These are phyloP conservation scores for Phacellophora camtschatica DNA, from an alignment of 30 jellyfish, hydroid and myxozoan species.

Conservation along the genomic window DNA sequence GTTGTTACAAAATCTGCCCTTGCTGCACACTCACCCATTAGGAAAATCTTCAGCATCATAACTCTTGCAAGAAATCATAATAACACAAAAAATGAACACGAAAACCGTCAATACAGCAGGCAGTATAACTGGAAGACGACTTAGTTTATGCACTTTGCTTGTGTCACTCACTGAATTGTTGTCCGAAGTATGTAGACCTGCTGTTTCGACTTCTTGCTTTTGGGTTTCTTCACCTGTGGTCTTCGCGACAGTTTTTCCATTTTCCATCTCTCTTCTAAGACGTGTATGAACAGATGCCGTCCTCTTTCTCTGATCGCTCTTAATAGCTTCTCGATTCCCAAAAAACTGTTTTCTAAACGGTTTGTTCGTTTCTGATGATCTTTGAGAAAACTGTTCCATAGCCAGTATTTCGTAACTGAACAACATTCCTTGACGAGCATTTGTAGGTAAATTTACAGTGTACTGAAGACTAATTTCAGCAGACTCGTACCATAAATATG, in stretches of 20 bases:
- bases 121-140: conserved; percentile 41
- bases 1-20: too few relatives aligned
- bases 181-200: not conserved
- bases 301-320: too few relatives aligned
- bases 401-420: not conserved
- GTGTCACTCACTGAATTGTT: conserved; percentile 20
- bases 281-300: too few relatives aligned
- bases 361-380: not conserved
- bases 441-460: not conserved
- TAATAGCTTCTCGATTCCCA: not conserved
- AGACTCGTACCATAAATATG: not conserved
- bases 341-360: not conserved
- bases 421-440: not conserved
- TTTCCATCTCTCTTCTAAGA: not conserved
- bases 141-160: not conserved
- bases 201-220: not conserved
- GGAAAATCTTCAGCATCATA: conserved; percentile 61
- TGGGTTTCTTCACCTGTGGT: not conserved
- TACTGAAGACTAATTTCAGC: not conserved
- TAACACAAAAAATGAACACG: conserved; percentile 61
- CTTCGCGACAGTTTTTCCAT: not conserved
- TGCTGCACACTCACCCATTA: conserved; percentile 25
- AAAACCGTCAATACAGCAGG: conserved; percentile 71
- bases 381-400: not conserved
- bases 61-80: conserved; percentile 48